These are phyloP conservation scores for Pelodytes ibericus DNA, from an alignment of 2,797 vertebrate species.

Conservation along the genomic window DNA sequence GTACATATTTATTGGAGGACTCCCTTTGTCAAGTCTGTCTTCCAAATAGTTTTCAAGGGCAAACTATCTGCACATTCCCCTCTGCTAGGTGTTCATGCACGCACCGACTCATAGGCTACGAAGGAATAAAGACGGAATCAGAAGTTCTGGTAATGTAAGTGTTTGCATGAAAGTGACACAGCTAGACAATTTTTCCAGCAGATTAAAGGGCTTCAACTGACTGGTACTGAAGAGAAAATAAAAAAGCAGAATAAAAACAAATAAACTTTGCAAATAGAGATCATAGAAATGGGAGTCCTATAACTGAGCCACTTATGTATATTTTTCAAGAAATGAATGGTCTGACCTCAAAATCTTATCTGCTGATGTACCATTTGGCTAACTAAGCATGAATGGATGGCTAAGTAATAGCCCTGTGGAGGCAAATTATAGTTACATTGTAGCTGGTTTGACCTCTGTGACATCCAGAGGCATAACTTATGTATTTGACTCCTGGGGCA, in stretches of 20 bases:
- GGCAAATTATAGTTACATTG: constrained; percentile 10
- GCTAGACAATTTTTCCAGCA: background rate
- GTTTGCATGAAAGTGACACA: background rate
- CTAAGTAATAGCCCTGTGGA: constrained; percentile 26
- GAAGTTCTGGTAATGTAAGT: background rate
- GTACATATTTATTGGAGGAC: background rate
- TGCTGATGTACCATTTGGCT: constrained; percentile 14
- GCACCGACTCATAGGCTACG: constrained; percentile 8
- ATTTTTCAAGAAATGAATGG: background rate
- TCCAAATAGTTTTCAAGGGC: constrained; percentile 8
- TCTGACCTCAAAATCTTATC: constrained; percentile 23
- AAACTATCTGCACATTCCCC: background rate
- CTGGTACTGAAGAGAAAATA: too few relatives aligned
- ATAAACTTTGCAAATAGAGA: too few relatives aligned
- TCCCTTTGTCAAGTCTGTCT: constrained; percentile 5
- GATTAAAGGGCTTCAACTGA: background rate
- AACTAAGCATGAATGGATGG: constrained; percentile 23
- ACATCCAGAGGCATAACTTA: too few relatives aligned
- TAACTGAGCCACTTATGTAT: background rate
- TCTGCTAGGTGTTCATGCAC: constrained; percentile 27
- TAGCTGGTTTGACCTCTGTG: constrained; percentile 30
- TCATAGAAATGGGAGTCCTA: background rate
- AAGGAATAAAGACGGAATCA: background rate
- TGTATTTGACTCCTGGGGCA: too few relatives aligned
- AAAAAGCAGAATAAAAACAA: too few relatives aligned